Evolutionary conservation across 2,888 invertebrate genomes (phyloP), one percentile per base, ranked within the genome.

Genomic region (Harpalus rubripes): DNA sequence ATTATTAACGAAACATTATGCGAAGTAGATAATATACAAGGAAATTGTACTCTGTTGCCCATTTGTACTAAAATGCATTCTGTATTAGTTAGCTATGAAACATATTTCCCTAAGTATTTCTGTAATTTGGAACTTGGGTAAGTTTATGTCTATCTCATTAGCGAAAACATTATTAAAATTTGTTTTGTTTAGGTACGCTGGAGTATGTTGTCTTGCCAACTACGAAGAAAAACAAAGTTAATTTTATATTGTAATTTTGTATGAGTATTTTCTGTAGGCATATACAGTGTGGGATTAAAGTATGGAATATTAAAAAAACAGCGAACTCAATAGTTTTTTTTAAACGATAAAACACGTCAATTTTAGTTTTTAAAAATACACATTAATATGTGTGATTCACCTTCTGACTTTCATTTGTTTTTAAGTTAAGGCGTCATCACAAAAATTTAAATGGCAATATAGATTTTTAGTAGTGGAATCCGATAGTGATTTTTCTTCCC

Each of bases 31-130:
- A 16, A n/a, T 32, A n/a, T 39, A 6, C 7, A 78, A 78, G 78
- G 78, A 39, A 78, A 58, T 59, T 78, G 78, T 78, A 78, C 78
- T 1, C 18, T 78, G n/a, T 15, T 78, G n/a, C n/a, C 58, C 0
- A 32, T 26, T 6, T 78, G 78, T 12, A 26, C 18, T 26, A 32
- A 78, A 59, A 39, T 78, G 15, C 22, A 26, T 18, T 58, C 78
- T 7, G 18, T 26, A 39, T 18, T 78, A 15, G 39, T 26, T 15
- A 39, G 26, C 1, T 18, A 22, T 58, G 78, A 78, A 39, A 78
- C 32, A 58, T 78, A 78, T 78, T 32, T 32, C 26, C 18, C 12
- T n/a, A 59, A 78, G 32, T 78, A 78, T 59, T 78, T 78, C 32
- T 78, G 78, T 58, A 22, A 7, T 44, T 6, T 78, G 1, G 78